Evolutionary conservation across 2,797 vertebrate species (phyloP), one percentile per base, ranked within the genome.

Genomic region (Chelmon rostratus): DNA sequence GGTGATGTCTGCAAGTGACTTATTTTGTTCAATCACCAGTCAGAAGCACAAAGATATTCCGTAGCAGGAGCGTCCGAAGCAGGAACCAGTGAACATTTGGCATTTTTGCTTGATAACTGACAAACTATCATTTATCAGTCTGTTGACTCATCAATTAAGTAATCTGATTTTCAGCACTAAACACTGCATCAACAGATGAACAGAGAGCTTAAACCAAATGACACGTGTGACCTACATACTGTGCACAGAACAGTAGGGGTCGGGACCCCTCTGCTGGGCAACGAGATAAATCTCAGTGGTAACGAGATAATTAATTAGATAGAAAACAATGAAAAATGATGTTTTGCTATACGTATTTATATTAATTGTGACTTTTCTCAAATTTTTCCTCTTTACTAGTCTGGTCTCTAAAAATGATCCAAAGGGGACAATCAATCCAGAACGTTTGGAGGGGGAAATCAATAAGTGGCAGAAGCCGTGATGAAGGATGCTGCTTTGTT

Each of bases 181-280:
- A 15, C 15, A 49, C 33, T 31, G 23, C 23, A 31, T 38, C 18
- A 31, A 16, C 25, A 50, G 33, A 42, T 21, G 13, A 54, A 38
- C 40, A 65, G 54, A 21, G n/a, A 2, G 10, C 54, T 68, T 56
- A 40, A 64, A 47, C 15, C 50, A 62, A 49, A 68, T 47, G 42
- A 21, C 23, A 50, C 38, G 25, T 50, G 50, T 59, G 76, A 83
- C 66, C 61, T 23, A 72, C 31, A 81, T 71, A 12, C 35, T 28
- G 23, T 49, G 19, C 11, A 33, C 18, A 58, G 69, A 50, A 23
- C 16, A 5, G 16, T 11, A 1, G 11, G 21, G 72, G 42, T 63
- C 4, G 8, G 1, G 53, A 76, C 46, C 47, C 19, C 3, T 61
- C 31, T 7, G 7, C 2, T 37, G 37, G 57, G 63, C 68, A 63